Conservation (phyloP, 2,888 invertebrate genomes). For the Mythimna impura region DNA sequence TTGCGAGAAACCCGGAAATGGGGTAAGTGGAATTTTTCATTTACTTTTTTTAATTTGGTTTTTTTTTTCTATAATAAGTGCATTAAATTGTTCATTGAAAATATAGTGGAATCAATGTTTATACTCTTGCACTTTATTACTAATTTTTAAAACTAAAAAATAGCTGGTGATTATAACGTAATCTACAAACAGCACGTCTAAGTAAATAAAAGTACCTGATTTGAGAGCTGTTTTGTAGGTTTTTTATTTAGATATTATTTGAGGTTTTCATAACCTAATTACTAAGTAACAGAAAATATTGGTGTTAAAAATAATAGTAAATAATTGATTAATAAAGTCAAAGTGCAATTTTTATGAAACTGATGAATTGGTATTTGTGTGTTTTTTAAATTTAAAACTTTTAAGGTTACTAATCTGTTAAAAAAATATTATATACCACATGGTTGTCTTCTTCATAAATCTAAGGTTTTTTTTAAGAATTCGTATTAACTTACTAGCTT, state of each 20-base stretch:
- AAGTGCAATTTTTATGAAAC: too few species aligned
- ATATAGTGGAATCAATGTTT: not conserved
- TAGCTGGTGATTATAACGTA: too few species aligned
- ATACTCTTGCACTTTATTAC: not conserved
- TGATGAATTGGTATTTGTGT: not conserved
- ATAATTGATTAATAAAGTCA: too few species aligned
- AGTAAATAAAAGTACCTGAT: not conserved
- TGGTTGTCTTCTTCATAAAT: not conserved
- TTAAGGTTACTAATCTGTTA: too few species aligned
- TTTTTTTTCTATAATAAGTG: not conserved
- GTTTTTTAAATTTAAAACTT: not conserved
- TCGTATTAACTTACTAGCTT: not conserved
- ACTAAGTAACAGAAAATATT: not conserved
- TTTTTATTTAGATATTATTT: not conserved
- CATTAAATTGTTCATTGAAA: not conserved
- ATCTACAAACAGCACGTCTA: too few species aligned
- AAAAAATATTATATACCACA: too few species aligned
- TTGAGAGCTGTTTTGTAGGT: not conserved
- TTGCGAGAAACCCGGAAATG: slow-evolving; percentile 70
- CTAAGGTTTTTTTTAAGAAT: not conserved
- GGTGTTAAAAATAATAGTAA: not conserved
- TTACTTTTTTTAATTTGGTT: not conserved
- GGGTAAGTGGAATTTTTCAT: slow-evolving; percentile 73
- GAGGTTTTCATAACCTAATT: not conserved
- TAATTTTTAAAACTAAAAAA: not conserved